Base-by-base conservation (phyloP, 2,888 invertebrate genomes). In the Melikaiella ostensackeni region DNA sequence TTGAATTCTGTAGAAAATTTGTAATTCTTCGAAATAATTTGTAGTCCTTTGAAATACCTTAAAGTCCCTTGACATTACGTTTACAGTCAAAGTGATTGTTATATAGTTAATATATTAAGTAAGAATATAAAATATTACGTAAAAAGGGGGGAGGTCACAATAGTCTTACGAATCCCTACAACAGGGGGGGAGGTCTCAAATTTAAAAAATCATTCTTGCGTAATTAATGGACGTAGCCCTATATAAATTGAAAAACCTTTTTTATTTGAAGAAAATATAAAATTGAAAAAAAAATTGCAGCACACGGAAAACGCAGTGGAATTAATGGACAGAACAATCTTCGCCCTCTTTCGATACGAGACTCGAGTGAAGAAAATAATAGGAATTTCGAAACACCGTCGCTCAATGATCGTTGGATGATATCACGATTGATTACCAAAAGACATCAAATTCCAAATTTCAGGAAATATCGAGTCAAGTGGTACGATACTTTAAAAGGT, bases 301-400 rank as follows among this genome's bases (percentile, higher is more conserved):
- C 94, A 35, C 95, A 95, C 83, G 95, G 95, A 24, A 95, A 95
- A 89, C 91, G 94, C 33, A 94, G 93, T 63, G 82, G 81, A 46
- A 35, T 6, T 33, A 50, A 21, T 30, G 46, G 66, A n/a, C 13
- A 27, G 19, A 75, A 27, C 16, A 75, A 63, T 42, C 8, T 61
- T n/a, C 42, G 62, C 63, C 46, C n/a, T 13, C 9, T 50, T 8
- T 33, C 35, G 19, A 57, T 35, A 24, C 46, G 33, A 21, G 50
- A 55, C 4, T 1, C 11, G 3, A 63, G 30, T 19, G 66, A 50
- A 30, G 66, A 70, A 19, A 30, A 11, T 30, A 70, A n/a, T 33
- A 35, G 11, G 46, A 70, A 70, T 42, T 42, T 24, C 24, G 55
- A 16, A n/a, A 16, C 42, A 24, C 46, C 66, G 4, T 30, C 27